Conservation (phyloP, 2,888 invertebrate genomes). For the Eilema caniola region DNA sequence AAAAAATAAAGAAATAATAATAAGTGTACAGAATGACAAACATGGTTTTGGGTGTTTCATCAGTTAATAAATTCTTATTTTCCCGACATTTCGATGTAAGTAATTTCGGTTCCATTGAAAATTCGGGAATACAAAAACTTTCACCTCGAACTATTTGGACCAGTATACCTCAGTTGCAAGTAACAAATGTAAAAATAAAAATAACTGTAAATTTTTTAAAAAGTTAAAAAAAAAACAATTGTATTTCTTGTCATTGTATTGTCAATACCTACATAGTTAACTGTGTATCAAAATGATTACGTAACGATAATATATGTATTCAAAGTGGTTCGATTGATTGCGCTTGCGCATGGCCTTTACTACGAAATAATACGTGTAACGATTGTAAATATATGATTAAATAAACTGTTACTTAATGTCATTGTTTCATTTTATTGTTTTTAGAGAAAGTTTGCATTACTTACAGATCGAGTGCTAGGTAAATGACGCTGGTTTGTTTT, state of each 20-base stretch:
- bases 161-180: neutral
- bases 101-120: neutral
- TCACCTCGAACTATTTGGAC: neutral
- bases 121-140: neutral
- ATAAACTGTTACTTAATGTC: conserved; percentile 74
- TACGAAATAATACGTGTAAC: conserved; percentile 64
- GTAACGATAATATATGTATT: conserved; percentile 37
- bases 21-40: neutral
- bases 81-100: neutral
- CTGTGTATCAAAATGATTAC: conserved; percentile 25
- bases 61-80: neutral
- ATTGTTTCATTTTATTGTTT: conserved; percentile 65
- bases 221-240: too few relatives aligned
- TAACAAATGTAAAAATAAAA: neutral
- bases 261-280: conserved; percentile 16
- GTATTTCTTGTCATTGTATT: conserved; percentile 17
- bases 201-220: neutral
- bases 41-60: neutral
- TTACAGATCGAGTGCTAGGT: conserved; percentile 32
- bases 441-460: conserved; percentile 42
- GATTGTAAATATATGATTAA: conserved; percentile 74
- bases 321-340: conserved; percentile 43
- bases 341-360: conserved; percentile 54
- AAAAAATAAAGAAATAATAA: too few relatives aligned
- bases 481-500: neutral